phyloP scores from a whole-genome alignment of 2,797 vertebrate species.

The Hypotaenidia philippensis region DNA sequence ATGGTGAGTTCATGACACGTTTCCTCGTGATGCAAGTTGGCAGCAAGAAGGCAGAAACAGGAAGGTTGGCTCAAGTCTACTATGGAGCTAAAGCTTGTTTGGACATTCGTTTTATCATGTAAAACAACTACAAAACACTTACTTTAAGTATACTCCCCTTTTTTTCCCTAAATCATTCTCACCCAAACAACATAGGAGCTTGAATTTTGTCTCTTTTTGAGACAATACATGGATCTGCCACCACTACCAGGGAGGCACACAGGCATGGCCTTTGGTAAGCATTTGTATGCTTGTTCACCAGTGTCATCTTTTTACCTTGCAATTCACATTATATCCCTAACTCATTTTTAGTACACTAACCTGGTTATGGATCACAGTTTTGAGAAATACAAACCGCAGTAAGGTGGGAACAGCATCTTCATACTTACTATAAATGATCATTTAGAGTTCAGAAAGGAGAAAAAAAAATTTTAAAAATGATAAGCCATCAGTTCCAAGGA shows the following conservation, averaged over 20 bases:
- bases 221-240: background rate
- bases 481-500: background rate
- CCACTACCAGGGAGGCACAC: background rate
- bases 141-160: background rate
- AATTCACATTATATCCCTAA: background rate
- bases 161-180: background rate
- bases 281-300: background rate
- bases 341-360: background rate
- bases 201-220: background rate
- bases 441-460: background rate
- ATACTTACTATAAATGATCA: background rate
- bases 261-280: background rate
- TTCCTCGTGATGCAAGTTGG: slow-evolving; percentile 28
- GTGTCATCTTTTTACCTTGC: background rate
- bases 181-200: background rate
- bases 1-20: slow-evolving; percentile 21
- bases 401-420: background rate
- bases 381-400: background rate
- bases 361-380: background rate
- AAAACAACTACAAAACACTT: background rate
- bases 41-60: slow-evolving; percentile 23
- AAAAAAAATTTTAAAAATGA: background rate
- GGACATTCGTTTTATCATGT: slow-evolving; percentile 1
- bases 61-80: slow-evolving; percentile 7
- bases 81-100: background rate